These are phyloP conservation scores for Luehdorfia chinensis DNA, from an alignment of 1,140 invertebrate genomes.

Conservation along the genomic window DNA sequence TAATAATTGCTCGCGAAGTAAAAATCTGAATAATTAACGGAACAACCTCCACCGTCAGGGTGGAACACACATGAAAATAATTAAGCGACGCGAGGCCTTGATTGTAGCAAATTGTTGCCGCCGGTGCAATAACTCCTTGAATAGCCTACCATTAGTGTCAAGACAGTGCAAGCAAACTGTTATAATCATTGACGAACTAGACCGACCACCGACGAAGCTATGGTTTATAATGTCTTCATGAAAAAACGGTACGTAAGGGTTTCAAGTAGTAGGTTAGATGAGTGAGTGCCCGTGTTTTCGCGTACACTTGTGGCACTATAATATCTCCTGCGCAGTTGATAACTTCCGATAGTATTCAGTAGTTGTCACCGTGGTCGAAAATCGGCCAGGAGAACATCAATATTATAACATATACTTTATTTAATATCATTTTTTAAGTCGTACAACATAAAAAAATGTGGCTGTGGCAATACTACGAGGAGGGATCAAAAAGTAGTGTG, in stretches of 20 bases:
- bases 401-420: too few relatives aligned
- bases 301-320: too few relatives aligned
- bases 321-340: too few relatives aligned
- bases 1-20: constrained; percentile 6
- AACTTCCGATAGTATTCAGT: too few relatives aligned
- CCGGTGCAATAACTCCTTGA: constrained; percentile 46
- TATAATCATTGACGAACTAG: constrained; percentile 45
- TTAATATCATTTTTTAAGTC: too few relatives aligned
- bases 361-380: too few relatives aligned
- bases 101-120: constrained; percentile 50
- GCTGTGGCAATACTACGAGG: too few relatives aligned
- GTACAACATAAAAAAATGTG: too few relatives aligned
- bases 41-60: constrained; percentile 26
- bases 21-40: constrained; percentile 19
- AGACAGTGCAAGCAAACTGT: constrained; percentile 56
- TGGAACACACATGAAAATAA: constrained; percentile 35
- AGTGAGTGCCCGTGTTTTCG: too few relatives aligned
- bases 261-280: too few relatives aligned
- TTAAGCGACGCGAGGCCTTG: constrained; percentile 31
- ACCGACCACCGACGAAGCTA: constrained; percentile 33
- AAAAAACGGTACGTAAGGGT: constrained; percentile 9
- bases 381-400: too few relatives aligned
- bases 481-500: too few relatives aligned
- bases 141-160: constrained; percentile 50
- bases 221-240: constrained; percentile 13